A percentile compares a stretch with the other conserved stretches of the same genome.
These are phyloP conservation scores for Varecia variegata DNA, from an alignment of 2,797 vertebrate species.

Conservation along the genomic window DNA sequence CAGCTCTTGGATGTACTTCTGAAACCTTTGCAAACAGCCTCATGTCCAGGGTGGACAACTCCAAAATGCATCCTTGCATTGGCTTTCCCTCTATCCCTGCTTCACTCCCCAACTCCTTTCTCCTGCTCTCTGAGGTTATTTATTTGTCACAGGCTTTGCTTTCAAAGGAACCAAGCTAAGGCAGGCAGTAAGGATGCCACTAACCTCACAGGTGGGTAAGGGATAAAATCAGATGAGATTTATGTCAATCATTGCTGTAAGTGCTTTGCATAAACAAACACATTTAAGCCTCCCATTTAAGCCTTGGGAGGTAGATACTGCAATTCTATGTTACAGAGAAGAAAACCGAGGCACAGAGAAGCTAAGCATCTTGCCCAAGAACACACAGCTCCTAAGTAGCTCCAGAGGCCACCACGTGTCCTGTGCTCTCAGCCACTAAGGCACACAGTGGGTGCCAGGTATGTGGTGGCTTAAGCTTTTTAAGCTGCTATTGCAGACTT, in stretches of 20 bases:
- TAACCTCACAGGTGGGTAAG: not conserved
- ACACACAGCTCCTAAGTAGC: not conserved
- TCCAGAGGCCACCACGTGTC: not conserved
- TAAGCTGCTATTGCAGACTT: not conserved
- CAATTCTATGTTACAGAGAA: not conserved
- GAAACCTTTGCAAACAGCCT: not conserved
- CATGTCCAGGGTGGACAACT: rapidly evolving
- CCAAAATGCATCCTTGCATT: rapidly evolving
- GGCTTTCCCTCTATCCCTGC: not conserved
- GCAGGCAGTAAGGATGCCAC: not conserved
- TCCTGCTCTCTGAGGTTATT: not conserved
- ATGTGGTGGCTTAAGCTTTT: not conserved
- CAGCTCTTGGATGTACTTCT: not conserved
- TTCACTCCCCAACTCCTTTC: not conserved
- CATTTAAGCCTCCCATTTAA: not conserved
- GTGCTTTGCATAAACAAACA: not conserved
- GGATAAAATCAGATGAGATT: not conserved
- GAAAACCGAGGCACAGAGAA: not conserved
- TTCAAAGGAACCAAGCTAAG: not conserved
- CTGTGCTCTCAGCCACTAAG: not conserved
- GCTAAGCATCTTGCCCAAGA: not conserved
- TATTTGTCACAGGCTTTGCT: not conserved
- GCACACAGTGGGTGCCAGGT: not conserved
- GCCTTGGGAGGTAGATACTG: too few species aligned
- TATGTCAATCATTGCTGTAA: too few species aligned